A percentile compares a stretch with the other conserved stretches of the same genome.
Evolutionary conservation across 2,888 invertebrate species (phyloP).

Genomic region (Sphinx pinastri): DNA sequence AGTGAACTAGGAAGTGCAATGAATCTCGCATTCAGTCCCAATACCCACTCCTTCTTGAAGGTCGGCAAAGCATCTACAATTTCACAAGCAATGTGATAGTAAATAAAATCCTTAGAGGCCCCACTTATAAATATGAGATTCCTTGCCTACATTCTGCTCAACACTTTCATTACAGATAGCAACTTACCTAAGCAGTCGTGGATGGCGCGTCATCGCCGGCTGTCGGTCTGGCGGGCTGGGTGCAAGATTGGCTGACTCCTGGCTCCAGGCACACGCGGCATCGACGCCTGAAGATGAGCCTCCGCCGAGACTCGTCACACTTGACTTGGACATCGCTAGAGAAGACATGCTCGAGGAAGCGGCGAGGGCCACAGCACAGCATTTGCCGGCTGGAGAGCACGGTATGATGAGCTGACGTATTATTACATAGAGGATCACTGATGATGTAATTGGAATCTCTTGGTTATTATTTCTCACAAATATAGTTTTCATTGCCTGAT

Average conservation of each 20-base stretch:
- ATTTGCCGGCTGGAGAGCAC: constrained; percentile 92
- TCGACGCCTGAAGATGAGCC: constrained; percentile 74
- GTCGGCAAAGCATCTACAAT: too few relatives aligned
- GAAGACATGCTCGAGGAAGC: constrained; percentile 92
- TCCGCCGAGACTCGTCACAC: constrained; percentile 85
- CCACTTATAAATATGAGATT: too few relatives aligned
- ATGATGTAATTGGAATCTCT: too few relatives aligned
- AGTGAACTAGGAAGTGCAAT: too few relatives aligned
- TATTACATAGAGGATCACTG: too few relatives aligned
- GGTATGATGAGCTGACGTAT: constrained; percentile 70
- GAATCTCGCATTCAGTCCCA: too few relatives aligned
- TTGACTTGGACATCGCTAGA: constrained; percentile 91
- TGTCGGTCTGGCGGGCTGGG: constrained; percentile 86
- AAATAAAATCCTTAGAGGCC: too few relatives aligned
- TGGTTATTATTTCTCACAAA: too few relatives aligned
- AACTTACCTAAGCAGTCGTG: constrained; percentile 87
- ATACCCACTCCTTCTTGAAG: too few relatives aligned
- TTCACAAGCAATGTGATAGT: too few relatives aligned
- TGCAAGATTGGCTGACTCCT: constrained; percentile 85
- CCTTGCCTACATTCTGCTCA: too few relatives aligned
- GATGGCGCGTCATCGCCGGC: constrained; percentile 92
- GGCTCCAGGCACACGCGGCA: constrained; percentile 80
- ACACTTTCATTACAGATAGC: constrained; percentile 78
- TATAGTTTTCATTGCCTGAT: too few relatives aligned
- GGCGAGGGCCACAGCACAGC: constrained; percentile 90